These are phyloP conservation scores for Symphodus melops DNA, from an alignment of 2,113 vertebrate genomes.

Conservation along the genomic window DNA sequence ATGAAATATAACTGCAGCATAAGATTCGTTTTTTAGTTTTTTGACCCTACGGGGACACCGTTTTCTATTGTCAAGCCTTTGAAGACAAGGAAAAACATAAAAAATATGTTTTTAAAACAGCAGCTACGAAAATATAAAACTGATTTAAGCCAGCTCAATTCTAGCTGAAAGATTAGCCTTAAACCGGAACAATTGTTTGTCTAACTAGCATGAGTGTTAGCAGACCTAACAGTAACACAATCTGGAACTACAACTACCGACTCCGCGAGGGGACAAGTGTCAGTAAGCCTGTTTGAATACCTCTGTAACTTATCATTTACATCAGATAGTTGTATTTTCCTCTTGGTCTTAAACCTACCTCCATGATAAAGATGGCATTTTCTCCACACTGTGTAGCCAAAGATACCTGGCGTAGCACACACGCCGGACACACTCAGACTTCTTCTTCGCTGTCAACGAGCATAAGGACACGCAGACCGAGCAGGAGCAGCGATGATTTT, in stretches of 20 bases:
- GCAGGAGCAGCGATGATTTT: neutral
- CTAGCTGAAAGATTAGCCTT: too few species aligned
- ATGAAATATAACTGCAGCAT: too few species aligned
- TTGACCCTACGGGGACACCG: neutral
- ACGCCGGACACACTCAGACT: slow-evolving; percentile 63
- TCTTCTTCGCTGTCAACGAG: slow-evolving; percentile 28
- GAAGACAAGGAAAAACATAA: too few species aligned
- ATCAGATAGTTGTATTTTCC: neutral
- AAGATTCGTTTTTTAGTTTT: neutral
- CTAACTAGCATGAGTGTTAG: neutral
- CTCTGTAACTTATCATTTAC: neutral
- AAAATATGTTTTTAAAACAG: too few species aligned
- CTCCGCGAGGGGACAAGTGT: neutral
- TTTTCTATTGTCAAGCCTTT: neutral
- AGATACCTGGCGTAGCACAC: slow-evolving; percentile 56
- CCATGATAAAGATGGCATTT: slow-evolving; percentile 78
- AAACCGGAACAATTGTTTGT: too few species aligned
- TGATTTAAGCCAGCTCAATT: neutral
- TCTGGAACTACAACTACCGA: too few species aligned
- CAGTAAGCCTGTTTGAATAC: neutral
- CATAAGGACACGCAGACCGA: slow-evolving; percentile 62
- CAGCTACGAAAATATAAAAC: neutral
- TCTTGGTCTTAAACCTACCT: slow-evolving; percentile 71
- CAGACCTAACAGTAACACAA: neutral
- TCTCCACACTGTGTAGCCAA: slow-evolving; percentile 53